Percentiles rank a stretch among this genome's conserved stretches.
Conservation (phyloP, 1,140 invertebrate species). For the Centruroides sculpturatus region DNA sequence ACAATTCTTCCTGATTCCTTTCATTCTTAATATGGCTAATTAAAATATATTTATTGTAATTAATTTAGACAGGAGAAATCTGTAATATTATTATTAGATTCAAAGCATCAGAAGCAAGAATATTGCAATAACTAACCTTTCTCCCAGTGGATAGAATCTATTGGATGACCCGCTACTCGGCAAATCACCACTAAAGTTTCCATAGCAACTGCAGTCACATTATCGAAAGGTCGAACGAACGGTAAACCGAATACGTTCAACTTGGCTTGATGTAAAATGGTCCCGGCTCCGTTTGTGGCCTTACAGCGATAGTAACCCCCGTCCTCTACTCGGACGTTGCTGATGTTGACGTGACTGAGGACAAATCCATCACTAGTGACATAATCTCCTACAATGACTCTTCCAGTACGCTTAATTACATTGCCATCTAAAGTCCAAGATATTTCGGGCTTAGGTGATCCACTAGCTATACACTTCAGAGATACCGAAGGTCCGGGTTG, state of each 20-base stretch:
- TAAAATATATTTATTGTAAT: no score
- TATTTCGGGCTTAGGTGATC: conserved; percentile 22
- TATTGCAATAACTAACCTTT: conserved; percentile 26
- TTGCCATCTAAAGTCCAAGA: conserved; percentile 32
- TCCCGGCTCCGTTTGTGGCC: conserved; percentile 26
- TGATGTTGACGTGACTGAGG: conserved; percentile 50
- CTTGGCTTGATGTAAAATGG: conserved; percentile 21
- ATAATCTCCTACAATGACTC: conserved; percentile 22
- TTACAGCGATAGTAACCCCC: conserved; percentile 49
- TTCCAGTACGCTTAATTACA: conserved; percentile 21
- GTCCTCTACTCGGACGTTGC: conserved; percentile 76
- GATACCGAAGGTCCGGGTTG: conserved; percentile 54
- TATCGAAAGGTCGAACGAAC: conserved; percentile 31
- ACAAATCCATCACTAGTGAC: conserved; percentile 23
- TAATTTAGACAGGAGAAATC: no score
- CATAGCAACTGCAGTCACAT: conserved; percentile 31
- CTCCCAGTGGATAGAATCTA: conserved; percentile 31
- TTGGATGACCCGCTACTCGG: conserved; percentile 19
- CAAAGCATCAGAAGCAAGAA: no score
- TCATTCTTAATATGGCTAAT: no score
- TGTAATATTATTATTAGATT: no score
- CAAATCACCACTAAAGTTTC: conserved; percentile 26
- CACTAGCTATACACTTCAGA: conserved; percentile 19
- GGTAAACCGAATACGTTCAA: conserved; percentile 26
- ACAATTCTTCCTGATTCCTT: no score